Percentiles rank a stretch among this genome's conserved stretches.
Evolutionary conservation across 92 coral and sea anemone species (phyloP).

Genomic region (Meandrina meandrites): DNA sequence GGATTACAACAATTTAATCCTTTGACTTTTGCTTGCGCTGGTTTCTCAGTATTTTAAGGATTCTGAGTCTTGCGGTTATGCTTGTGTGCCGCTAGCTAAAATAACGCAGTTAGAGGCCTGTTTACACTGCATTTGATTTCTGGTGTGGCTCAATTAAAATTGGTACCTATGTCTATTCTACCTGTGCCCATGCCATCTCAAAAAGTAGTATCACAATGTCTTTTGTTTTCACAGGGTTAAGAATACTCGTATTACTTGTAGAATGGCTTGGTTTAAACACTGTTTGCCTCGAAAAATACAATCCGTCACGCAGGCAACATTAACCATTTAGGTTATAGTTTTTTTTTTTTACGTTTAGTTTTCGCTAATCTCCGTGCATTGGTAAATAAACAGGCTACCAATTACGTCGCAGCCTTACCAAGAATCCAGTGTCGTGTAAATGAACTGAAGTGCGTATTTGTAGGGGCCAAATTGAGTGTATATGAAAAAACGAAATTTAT

Average conservation of each 20-base stretch:
- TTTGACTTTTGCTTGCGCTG: neutral
- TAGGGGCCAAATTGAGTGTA: neutral
- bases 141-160: neutral
- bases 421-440: neutral
- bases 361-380: neutral
- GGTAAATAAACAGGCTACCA: neutral
- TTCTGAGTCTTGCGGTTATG: neutral
- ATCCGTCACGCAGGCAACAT: neutral
- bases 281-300: neutral
- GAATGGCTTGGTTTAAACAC: neutral
- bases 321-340: neutral
- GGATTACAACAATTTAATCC: neutral
- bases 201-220: neutral
- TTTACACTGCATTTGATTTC: neutral
- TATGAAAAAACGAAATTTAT: conserved; percentile 2
- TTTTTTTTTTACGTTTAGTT: neutral
- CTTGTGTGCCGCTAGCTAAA: neutral
- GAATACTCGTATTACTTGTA: neutral
- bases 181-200: neutral
- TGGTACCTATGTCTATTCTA: neutral
- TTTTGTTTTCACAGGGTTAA: neutral
- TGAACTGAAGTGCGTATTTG: neutral
- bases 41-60: neutral
- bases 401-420: neutral
- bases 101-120: neutral